These are phyloP conservation scores for Lynx canadensis DNA, from an alignment of 2,113 vertebrate genomes.

Conservation along the genomic window DNA sequence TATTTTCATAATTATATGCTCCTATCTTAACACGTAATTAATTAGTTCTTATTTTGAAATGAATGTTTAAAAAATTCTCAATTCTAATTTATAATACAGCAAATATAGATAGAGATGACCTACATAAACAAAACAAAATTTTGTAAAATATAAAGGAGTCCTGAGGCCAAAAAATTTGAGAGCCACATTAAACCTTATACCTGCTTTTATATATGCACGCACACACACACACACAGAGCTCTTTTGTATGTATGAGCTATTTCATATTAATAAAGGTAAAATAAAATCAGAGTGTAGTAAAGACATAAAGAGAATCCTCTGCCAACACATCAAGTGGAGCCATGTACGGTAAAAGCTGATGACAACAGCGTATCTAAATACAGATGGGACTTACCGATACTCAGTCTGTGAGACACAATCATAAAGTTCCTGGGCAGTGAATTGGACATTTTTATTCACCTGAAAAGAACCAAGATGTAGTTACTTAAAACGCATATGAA, in stretches of 20 bases:
- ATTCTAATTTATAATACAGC: slow-evolving; percentile 6
- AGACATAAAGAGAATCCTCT: neutral
- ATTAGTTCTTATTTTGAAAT: neutral
- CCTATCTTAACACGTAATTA: neutral
- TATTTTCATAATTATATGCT: neutral
- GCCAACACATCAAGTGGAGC: neutral
- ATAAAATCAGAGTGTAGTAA: neutral
- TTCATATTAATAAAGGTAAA: neutral
- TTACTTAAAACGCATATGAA: slow-evolving; percentile 41
- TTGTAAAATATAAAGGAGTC: slow-evolving; percentile 43
- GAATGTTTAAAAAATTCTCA: neutral
- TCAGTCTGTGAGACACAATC: slow-evolving; percentile 91
- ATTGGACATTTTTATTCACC: slow-evolving; percentile 85
- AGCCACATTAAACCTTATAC: slow-evolving; percentile 23
- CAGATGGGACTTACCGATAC: slow-evolving; percentile 87
- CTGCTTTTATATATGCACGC: neutral
- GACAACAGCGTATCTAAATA: neutral
- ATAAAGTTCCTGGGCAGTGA: slow-evolving; percentile 90
- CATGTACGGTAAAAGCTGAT: neutral
- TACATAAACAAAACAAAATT: slow-evolving; percentile 31
- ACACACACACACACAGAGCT: neutral
- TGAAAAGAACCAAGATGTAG: slow-evolving; percentile 77
- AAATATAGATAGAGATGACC: neutral
- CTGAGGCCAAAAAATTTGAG: neutral
- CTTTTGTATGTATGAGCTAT: neutral